phyloP scores from a whole-genome alignment of 30 jellyfish, hydroid and myxozoan species.

The Hydra vulgaris region DNA sequence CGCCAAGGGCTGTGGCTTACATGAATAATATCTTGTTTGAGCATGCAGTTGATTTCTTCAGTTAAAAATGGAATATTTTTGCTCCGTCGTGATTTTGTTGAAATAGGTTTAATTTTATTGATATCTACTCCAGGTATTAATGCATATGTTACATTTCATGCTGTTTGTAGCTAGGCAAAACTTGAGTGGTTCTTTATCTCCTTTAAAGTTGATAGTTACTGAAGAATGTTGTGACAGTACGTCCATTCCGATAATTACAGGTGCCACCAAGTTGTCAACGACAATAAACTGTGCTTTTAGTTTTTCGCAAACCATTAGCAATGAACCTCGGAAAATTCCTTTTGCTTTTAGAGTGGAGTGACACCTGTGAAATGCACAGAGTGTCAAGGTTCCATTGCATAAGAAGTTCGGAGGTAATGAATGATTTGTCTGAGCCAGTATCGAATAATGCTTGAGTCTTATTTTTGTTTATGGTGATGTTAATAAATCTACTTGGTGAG shows the following conservation, averaged over 20 bases:
- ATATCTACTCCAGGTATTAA: background rate
- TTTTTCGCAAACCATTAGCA: background rate
- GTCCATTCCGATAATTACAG: constrained; percentile 33
- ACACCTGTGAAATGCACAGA: background rate
- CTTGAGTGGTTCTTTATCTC: constrained; percentile 16
- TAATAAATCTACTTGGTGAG: background rate
- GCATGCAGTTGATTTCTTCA: background rate
- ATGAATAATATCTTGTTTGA: constrained; percentile 32
- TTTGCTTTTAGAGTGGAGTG: background rate
- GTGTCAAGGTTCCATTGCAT: background rate
- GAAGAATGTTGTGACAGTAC: constrained; percentile 20
- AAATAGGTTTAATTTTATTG: background rate
- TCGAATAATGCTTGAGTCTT: background rate
- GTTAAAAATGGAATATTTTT: background rate
- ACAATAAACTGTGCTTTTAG: background rate
- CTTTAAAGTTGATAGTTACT: constrained; percentile 8
- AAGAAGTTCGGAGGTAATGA: background rate
- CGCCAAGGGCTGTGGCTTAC: constrained; percentile 48
- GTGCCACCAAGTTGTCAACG: constrained; percentile 20
- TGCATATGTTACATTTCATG: background rate
- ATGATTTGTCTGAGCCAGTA: background rate
- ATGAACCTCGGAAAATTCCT: background rate
- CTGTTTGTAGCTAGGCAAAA: background rate
- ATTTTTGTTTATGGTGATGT: background rate
- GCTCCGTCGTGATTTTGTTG: background rate